Evolutionary conservation across 2,113 vertebrate genomes (phyloP).

Genomic region (Odocoileus hemionus): DNA sequence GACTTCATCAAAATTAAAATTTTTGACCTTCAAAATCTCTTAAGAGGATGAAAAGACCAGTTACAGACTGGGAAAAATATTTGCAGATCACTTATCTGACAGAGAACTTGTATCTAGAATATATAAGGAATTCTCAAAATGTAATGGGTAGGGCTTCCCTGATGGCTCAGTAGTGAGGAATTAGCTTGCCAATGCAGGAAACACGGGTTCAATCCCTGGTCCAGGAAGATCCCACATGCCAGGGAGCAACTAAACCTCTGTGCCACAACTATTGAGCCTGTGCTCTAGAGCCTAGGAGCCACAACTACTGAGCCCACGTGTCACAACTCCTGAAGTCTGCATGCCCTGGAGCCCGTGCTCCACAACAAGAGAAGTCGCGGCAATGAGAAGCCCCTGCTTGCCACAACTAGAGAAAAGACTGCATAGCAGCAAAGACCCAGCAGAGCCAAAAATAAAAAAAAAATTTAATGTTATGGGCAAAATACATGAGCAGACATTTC

Average conservation of each 20-base stretch:
- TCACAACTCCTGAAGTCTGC: background rate
- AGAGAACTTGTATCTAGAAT: background rate
- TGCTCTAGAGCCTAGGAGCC: background rate
- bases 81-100: background rate
- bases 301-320: background rate
- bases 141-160: background rate
- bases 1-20: background rate
- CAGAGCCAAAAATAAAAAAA: background rate
- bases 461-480: background rate
- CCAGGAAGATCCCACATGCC: background rate
- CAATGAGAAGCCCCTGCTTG: background rate
- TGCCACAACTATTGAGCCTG: background rate
- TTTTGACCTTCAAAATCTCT: conserved; percentile 1
- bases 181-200: background rate
- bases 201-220: background rate
- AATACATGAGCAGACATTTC: background rate
- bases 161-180: background rate
- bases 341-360: background rate
- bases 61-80: background rate
- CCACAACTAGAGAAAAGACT: background rate
- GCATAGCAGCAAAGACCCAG: background rate
- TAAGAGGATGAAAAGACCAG: conserved; percentile 4
- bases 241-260: background rate
- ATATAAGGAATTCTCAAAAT: conserved; percentile 7
- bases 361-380: background rate